These are phyloP conservation scores for Hydraecia micacea DNA, from an alignment of 2,888 invertebrate species.

Conservation along the genomic window DNA sequence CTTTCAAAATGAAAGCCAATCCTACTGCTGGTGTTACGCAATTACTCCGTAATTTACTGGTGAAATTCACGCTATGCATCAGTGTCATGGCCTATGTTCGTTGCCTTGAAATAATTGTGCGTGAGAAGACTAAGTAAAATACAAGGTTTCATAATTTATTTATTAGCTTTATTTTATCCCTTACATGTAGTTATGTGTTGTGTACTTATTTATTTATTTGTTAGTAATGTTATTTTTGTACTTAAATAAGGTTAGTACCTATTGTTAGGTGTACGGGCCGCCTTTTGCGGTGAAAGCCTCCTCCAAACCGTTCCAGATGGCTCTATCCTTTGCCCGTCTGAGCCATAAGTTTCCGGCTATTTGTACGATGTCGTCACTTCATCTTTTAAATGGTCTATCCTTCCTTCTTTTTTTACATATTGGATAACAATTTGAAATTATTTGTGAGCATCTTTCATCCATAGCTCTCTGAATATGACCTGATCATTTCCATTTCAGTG, in stretches of 20 bases:
- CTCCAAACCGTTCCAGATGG: not conserved
- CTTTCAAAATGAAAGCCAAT: not conserved
- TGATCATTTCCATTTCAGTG: not conserved
- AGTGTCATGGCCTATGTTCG: not conserved
- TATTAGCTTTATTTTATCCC: too few relatives aligned
- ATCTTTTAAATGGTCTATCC: not conserved
- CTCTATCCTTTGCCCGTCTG: not conserved
- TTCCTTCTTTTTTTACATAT: not conserved
- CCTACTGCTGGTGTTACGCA: not conserved
- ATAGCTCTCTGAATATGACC: not conserved
- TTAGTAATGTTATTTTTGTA: not conserved
- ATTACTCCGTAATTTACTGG: not conserved
- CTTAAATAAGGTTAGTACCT: not conserved
- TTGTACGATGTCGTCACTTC: not conserved
- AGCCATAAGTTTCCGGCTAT: not conserved
- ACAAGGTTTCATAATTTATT: not conserved
- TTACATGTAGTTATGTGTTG: not conserved
- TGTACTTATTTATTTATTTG: too few relatives aligned
- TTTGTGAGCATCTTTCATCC: not conserved
- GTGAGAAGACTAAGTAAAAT: not conserved
- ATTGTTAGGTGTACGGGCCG: not conserved
- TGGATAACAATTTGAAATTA: not conserved
- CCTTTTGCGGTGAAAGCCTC: not conserved
- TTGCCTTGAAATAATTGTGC: not conserved
- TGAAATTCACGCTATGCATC: not conserved